Percentiles rank a stretch among this genome's conserved stretches.
Conservation (phyloP, 2,113 vertebrate species). For the Prionailurus viverrinus region DNA sequence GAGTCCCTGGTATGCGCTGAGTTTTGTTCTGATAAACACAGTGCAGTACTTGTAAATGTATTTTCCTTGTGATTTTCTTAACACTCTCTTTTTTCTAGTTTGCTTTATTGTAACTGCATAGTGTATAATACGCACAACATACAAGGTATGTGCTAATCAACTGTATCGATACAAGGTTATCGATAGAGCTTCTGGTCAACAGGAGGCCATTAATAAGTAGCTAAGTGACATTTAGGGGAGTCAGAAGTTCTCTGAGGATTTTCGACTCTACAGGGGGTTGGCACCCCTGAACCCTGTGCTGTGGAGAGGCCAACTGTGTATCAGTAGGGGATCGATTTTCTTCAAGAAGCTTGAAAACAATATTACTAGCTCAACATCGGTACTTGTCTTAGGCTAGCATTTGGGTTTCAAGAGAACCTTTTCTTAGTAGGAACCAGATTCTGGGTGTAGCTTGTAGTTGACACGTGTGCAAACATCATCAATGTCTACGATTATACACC, state of each 20-base stretch:
- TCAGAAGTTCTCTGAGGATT: not conserved
- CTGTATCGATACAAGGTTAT: not conserved
- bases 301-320: not conserved
- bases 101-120: not conserved
- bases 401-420: not conserved
- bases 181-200: not conserved
- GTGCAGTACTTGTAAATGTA: not conserved
- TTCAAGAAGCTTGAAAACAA: not conserved
- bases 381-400: not conserved
- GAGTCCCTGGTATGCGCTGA: not conserved
- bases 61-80: not conserved
- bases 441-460: not conserved
- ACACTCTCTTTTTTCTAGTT: not conserved
- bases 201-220: not conserved
- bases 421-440: not conserved
- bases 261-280: not conserved
- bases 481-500: rapidly evolving
- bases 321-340: not conserved
- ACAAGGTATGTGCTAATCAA: not conserved
- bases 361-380: not conserved
- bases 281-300: not conserved
- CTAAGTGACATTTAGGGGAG: not conserved
- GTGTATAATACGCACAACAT: not conserved
- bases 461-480: not conserved
- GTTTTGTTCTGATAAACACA: not conserved